These are phyloP conservation scores for Labrus mixtus DNA, from an alignment of 2,113 vertebrate genomes.

Conservation along the genomic window DNA sequence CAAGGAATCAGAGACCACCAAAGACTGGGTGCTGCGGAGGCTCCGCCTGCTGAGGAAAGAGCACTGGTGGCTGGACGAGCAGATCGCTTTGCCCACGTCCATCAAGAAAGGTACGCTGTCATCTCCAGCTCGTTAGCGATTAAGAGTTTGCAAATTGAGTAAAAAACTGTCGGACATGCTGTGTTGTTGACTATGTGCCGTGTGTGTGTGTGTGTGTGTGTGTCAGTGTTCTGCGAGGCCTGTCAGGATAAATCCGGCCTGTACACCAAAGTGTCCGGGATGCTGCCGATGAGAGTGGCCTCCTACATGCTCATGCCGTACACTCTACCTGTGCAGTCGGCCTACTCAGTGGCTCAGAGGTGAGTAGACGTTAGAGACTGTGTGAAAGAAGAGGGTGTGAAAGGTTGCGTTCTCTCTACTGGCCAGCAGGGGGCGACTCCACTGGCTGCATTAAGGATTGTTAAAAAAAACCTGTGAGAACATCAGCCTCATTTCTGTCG, in stretches of 20 bases:
- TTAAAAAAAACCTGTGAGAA: no score
- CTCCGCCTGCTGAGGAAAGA: constrained; percentile 72
- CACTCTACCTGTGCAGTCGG: constrained; percentile 90
- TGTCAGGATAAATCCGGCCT: constrained; percentile 82
- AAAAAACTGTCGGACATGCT: neutral
- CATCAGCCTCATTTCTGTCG: no score
- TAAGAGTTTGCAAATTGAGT: neutral
- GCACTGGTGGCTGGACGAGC: constrained; percentile 86
- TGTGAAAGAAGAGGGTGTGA: no score
- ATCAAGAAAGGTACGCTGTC: constrained; percentile 84
- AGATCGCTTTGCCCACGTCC: constrained; percentile 81
- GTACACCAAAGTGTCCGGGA: constrained; percentile 80
- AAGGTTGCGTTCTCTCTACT: no score
- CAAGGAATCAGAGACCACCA: constrained; percentile 44
- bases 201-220: constrained; percentile 13
- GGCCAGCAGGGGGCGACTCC: no score
- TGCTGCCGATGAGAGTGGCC: constrained; percentile 86
- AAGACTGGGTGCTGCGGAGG: constrained; percentile 72
- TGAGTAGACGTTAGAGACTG: constrained; percentile 70
- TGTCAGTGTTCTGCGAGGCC: constrained; percentile 86
- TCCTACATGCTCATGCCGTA: constrained; percentile 91
- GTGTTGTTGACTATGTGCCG: neutral
- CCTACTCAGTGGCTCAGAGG: constrained; percentile 85
- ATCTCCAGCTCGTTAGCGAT: neutral
- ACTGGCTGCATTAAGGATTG: no score